Evolutionary conservation across 2,888 invertebrate genomes (phyloP).

Genomic region (Apamea anceps): DNA sequence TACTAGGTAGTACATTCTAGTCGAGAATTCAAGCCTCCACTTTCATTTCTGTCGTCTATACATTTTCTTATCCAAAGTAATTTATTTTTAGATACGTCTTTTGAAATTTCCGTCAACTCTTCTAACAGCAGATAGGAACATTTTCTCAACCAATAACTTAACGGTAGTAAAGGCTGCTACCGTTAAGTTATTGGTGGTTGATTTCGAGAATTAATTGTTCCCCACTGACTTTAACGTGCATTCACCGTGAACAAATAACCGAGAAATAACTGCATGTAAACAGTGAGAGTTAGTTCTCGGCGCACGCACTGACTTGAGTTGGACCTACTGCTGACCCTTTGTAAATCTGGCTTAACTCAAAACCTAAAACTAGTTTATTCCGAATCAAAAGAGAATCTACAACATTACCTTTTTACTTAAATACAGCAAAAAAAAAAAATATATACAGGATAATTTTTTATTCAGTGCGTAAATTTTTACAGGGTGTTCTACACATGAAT

Average conservation of each 20-base stretch:
- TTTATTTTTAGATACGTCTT: neutral
- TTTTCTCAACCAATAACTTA: neutral
- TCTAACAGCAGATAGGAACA: neutral
- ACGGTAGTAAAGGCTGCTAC: neutral
- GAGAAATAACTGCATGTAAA: neutral
- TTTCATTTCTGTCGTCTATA: neutral
- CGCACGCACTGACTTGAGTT: neutral
- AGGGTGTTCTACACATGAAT: too few species aligned
- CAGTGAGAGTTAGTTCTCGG: neutral
- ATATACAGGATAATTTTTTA: too few species aligned
- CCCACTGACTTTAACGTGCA: neutral
- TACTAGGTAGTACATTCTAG: too few species aligned
- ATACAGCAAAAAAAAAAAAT: neutral
- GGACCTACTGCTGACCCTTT: neutral
- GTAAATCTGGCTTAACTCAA: neutral
- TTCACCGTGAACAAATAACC: neutral
- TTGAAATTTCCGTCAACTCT: neutral
- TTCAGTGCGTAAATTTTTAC: too few species aligned
- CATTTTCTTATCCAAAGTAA: neutral
- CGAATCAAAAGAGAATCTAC: neutral
- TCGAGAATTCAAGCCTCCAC: too few species aligned
- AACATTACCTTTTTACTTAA: neutral
- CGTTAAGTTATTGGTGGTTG: too few species aligned
- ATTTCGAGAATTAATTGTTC: neutral
- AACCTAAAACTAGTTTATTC: neutral